These are phyloP conservation scores for Psittacula echo DNA, from an alignment of 2,797 vertebrate species.

Conservation along the genomic window DNA sequence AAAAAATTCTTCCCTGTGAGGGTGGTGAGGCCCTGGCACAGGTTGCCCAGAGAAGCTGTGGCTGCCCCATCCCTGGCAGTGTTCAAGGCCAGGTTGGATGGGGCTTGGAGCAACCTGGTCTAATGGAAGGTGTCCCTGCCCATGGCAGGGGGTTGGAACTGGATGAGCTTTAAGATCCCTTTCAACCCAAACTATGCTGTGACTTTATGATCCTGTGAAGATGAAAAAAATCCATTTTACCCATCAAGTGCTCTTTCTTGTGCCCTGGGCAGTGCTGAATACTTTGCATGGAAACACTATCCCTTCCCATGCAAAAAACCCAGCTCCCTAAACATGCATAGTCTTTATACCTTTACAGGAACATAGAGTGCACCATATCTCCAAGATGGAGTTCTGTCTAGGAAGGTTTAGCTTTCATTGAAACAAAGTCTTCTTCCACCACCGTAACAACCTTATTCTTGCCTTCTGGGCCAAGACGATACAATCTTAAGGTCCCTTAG, in stretches of 20 bases:
- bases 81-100: not conserved
- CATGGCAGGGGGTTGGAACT: not conserved
- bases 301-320: not conserved
- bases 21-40: not conserved
- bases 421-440: not conserved
- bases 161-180: not conserved
- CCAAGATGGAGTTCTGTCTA: not conserved
- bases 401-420: not conserved
- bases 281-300: not conserved
- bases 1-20: not conserved
- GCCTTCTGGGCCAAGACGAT: not conserved
- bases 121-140: not conserved
- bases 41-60: not conserved
- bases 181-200: not conserved
- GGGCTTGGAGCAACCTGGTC: not conserved
- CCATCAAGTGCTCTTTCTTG: not conserved
- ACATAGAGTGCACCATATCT: rapidly evolving
- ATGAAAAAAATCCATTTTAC: not conserved
- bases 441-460: not conserved
- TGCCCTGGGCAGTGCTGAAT: not conserved
- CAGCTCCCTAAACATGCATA: not conserved
- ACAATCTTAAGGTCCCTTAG: not conserved
- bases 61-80: not conserved
- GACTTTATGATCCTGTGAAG: not conserved
- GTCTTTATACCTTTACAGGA: not conserved